These are phyloP conservation scores for Chrysochloris asiatica DNA, from an alignment of 2,113 vertebrate species.

Conservation along the genomic window DNA sequence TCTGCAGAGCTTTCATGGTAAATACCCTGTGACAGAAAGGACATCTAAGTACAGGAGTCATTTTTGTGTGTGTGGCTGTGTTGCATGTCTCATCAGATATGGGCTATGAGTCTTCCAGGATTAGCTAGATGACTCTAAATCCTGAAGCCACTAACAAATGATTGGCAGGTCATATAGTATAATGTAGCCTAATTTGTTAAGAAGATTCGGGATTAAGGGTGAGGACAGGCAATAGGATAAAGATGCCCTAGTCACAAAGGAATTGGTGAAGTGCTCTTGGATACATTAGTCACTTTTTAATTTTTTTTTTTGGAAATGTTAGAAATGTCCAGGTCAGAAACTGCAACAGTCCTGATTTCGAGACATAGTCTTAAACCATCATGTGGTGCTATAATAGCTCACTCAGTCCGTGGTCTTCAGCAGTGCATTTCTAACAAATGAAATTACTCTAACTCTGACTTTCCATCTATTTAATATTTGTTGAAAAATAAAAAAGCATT, in stretches of 20 bases:
- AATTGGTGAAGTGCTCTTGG: not conserved
- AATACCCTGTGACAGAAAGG: not conserved
- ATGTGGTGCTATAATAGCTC: not conserved
- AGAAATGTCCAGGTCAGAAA: not conserved
- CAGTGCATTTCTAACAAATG: not conserved
- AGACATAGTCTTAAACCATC: not conserved
- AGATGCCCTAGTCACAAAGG: not conserved
- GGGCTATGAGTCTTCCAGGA: not conserved
- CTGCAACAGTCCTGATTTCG: not conserved
- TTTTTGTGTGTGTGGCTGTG: not conserved
- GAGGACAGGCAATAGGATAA: not conserved
- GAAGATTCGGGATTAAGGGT: not conserved
- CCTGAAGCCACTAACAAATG: not conserved
- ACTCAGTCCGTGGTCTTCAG: not conserved
- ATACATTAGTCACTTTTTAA: not conserved
- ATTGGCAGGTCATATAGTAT: not conserved
- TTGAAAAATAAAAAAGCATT: slow-evolving; percentile 31
- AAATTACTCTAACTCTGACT: not conserved
- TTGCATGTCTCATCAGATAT: not conserved
- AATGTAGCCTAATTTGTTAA: slow-evolving; percentile 3
- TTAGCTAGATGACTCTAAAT: not conserved
- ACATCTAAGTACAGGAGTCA: not conserved
- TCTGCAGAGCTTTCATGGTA: not conserved
- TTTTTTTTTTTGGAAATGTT: slow-evolving; percentile 16
- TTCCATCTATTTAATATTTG: slow-evolving; percentile 39